Base-by-base conservation (phyloP, 2,113 vertebrate genomes). In the Muntiacus reevesi region DNA sequence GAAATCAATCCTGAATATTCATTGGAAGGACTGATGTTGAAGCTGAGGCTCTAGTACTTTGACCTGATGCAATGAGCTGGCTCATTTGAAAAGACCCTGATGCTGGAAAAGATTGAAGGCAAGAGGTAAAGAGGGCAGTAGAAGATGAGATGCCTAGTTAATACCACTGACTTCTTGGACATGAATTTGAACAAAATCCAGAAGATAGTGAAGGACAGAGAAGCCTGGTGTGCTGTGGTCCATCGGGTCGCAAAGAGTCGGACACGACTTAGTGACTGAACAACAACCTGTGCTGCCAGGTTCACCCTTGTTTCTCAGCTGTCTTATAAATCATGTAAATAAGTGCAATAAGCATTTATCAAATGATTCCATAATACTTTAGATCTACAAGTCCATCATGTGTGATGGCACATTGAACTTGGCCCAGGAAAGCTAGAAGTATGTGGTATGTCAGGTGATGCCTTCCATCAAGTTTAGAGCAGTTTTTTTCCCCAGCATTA, bases 381-480 rank as follows among this genome's bases (percentile, higher is more conserved):
- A 89, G 92, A 13, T 97, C 88, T 98, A 47, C 60, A 95, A 62
- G 60, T 79, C 81, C 84, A 82, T 98, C 91, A 94, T 92, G 97
- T 97, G 78, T 67, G 97, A 97, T 60, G 23, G 59, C 85, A 97
- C 43, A 43, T 84, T 28, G 89, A 98, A 97, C 74, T 85, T 93
- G 95, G 97, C 93, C 81, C 96, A 86, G 91, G 97, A 98, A 98
- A 98, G 33, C 55, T 85, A 36, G 83, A 98, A 95, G n/a, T 96
- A 96, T 95, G 85, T 94, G 71, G 23, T 89, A 87, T 91, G 94
- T 98, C 98, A 98, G 91, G 94, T 87, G 92, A 94, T 79, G 76
- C 97, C 98, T 96, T 98, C 94, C 97, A 98, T 98, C 98, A 98
- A 96, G 50, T 98, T 97, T 93, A 97, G 95, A 91, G 88, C 95